Evolutionary conservation across 2,797 vertebrate species (phyloP).

Genomic region (Micropoecilia bifurca): DNA sequence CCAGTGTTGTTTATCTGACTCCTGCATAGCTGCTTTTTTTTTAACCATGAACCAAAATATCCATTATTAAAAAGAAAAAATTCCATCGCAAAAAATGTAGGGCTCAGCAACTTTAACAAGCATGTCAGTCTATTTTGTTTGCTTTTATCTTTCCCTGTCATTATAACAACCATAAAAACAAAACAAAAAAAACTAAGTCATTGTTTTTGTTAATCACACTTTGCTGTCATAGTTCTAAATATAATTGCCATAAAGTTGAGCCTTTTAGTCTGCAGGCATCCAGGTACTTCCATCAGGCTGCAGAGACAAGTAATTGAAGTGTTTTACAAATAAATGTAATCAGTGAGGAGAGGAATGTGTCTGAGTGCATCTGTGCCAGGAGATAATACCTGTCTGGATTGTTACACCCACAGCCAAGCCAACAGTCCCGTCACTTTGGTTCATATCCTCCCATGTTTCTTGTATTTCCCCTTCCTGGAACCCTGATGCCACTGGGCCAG

Average conservation of each 20-base stretch:
- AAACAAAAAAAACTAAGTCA: background rate
- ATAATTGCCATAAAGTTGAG: background rate
- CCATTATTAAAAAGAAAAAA: too few species aligned
- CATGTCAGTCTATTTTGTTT: background rate
- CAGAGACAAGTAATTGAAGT: background rate
- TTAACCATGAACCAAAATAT: background rate
- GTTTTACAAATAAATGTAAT: constrained; percentile 25
- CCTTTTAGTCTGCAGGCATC: background rate
- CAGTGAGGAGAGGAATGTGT: constrained; percentile 26
- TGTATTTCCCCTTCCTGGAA: constrained; percentile 7
- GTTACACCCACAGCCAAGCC: constrained; percentile 34
- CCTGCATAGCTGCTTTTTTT: background rate
- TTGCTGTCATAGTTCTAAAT: background rate
- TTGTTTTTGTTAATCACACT: background rate
- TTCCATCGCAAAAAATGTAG: background rate
- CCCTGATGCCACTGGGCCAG: constrained; percentile 20
- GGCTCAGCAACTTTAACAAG: background rate
- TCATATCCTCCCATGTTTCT: constrained; percentile 21
- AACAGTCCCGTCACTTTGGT: constrained; percentile 23
- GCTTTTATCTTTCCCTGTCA: background rate
- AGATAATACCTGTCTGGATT: constrained; percentile 38
- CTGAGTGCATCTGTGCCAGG: constrained; percentile 12
- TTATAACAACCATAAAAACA: background rate
- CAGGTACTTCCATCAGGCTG: background rate
- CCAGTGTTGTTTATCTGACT: background rate